Evolutionary conservation across 1,140 invertebrate genomes (phyloP).

Genomic region (Coptotermes formosanus): DNA sequence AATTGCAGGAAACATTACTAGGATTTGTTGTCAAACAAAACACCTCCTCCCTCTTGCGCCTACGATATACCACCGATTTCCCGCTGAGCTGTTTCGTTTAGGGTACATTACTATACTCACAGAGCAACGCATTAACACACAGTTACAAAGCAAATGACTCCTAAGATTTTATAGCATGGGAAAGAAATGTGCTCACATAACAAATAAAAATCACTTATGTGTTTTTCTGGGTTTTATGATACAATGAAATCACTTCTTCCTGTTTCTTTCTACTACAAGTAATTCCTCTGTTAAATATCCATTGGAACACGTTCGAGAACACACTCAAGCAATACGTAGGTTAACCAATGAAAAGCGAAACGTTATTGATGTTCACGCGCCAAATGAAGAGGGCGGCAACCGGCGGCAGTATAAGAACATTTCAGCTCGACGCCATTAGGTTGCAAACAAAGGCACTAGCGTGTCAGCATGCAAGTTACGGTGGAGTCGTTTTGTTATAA

Average conservation of each 20-base stretch:
- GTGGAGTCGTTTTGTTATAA: too few relatives aligned
- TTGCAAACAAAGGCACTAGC: too few relatives aligned
- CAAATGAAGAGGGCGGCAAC: conserved; percentile 1
- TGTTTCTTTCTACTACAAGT: too few relatives aligned
- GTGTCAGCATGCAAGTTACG: too few relatives aligned
- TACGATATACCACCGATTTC: neutral
- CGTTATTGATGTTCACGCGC: neutral
- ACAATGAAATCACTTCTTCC: too few relatives aligned
- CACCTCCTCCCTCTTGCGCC: neutral
- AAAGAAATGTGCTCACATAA: neutral
- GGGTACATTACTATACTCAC: neutral
- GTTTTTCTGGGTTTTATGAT: too few relatives aligned
- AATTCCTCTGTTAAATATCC: too few relatives aligned
- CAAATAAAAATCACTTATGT: neutral
- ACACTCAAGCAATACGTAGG: neutral
- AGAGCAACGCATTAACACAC: neutral
- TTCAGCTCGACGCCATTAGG: neutral
- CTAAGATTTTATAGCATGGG: neutral
- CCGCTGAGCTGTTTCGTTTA: neutral
- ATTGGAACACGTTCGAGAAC: neutral
- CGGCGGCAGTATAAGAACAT: neutral
- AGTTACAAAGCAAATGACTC: neutral
- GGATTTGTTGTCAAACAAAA: conserved; percentile 27
- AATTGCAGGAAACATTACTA: neutral
- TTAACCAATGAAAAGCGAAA: neutral